phyloP scores from a whole-genome alignment of 2,113 vertebrate species.

The Phalacrocorax pelagicus region DNA sequence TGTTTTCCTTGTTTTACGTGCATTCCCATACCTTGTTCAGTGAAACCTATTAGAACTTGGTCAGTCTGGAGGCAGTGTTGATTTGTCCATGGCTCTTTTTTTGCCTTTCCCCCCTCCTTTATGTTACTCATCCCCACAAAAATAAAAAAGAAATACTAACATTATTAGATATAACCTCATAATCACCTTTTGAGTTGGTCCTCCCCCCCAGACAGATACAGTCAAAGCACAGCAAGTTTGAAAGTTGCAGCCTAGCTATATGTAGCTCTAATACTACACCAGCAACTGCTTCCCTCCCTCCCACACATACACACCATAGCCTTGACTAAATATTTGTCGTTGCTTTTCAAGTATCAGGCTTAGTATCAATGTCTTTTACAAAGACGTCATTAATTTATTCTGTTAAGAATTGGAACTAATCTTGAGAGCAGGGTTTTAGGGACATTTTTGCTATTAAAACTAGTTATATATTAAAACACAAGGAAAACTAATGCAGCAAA shows the following conservation, averaged over 20 bases:
- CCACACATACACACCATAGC: neutral
- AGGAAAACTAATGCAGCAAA: neutral
- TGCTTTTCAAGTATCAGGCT: neutral
- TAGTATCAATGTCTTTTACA: neutral
- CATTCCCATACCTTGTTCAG: neutral
- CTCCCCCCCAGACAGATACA: neutral
- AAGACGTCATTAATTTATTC: neutral
- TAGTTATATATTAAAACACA: neutral
- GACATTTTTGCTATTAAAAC: neutral
- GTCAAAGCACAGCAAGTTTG: neutral
- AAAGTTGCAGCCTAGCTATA: neutral
- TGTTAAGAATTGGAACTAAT: neutral
- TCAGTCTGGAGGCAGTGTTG: neutral
- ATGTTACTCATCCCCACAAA: neutral
- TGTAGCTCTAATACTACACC: neutral
- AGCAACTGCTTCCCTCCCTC: neutral
- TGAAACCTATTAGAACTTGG: neutral
- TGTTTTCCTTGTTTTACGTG: neutral
- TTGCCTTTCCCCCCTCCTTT: rapidly evolving
- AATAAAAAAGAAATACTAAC: neutral
- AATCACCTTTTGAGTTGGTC: neutral
- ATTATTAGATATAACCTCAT: neutral
- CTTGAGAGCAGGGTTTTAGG: neutral
- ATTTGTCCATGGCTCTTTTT: neutral
- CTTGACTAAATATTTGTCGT: neutral